phyloP scores from a whole-genome alignment of 2,888 invertebrate species.

The Ptychoptera contaminata region DNA sequence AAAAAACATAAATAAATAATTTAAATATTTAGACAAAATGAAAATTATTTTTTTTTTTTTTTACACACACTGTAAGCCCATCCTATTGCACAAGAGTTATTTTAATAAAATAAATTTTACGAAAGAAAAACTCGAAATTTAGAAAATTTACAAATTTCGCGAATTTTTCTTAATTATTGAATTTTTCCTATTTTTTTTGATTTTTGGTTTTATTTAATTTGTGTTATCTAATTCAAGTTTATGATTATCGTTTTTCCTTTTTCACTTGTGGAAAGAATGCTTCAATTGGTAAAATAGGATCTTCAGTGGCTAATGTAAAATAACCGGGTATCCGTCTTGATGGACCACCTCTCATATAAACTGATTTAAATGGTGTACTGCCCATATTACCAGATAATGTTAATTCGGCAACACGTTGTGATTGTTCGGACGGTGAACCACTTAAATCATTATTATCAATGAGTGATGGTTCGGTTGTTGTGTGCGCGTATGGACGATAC shows the following conservation, averaged over 20 bases:
- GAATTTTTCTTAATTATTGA: too few species aligned
- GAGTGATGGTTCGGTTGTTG: not conserved
- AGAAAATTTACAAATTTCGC: too few species aligned
- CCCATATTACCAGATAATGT: constrained; percentile 46
- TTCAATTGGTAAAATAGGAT: constrained; percentile 65
- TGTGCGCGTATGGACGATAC: constrained; percentile 4
- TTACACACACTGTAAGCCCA: too few species aligned
- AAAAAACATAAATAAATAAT: too few species aligned
- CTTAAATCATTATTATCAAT: constrained; percentile 8
- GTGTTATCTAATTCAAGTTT: too few species aligned
- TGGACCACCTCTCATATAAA: constrained; percentile 38
- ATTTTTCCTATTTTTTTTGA: too few species aligned
- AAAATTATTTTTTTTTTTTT: too few species aligned
- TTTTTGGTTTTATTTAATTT: too few species aligned
- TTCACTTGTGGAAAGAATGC: constrained; percentile 62
- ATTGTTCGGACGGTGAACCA: constrained; percentile 36
- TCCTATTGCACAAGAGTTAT: too few species aligned
- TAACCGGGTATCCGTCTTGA: constrained; percentile 45
- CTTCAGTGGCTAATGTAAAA: constrained; percentile 61
- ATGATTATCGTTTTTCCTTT: constrained; percentile 32
- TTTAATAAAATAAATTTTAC: too few species aligned
- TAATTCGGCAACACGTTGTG: constrained; percentile 54
- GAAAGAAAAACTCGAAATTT: too few species aligned
- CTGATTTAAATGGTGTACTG: constrained; percentile 37
- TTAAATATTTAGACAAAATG: too few species aligned